Evolutionary conservation across 2,113 vertebrate species (phyloP).

Genomic region (Labeo catla): DNA sequence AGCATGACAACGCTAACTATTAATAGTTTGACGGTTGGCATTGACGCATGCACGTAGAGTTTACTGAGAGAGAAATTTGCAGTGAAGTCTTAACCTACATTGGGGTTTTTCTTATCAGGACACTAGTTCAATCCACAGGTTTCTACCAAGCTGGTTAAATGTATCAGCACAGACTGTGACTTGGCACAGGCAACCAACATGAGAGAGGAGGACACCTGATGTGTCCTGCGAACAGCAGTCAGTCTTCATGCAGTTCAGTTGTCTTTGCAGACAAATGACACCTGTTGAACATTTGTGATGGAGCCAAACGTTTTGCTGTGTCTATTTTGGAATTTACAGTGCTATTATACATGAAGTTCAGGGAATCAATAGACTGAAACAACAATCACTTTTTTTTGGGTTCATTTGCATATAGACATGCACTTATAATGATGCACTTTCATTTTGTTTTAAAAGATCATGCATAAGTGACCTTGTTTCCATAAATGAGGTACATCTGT

Average conservation of each 20-base stretch:
- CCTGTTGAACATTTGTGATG: not conserved
- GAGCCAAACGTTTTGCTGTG: not conserved
- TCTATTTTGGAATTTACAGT: not conserved
- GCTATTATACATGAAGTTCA: not conserved
- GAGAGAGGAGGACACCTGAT: not conserved
- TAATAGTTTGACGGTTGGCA: not conserved
- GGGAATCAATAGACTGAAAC: not conserved
- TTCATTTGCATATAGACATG: not conserved
- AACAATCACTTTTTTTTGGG: not conserved
- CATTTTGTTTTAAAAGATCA: not conserved
- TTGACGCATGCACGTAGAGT: not conserved
- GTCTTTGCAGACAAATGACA: not conserved
- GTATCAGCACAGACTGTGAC: constrained; percentile 16
- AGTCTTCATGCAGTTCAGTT: not conserved
- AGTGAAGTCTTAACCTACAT: constrained; percentile 23
- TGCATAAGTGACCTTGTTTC: not conserved
- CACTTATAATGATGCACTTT: not conserved
- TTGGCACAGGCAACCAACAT: not conserved
- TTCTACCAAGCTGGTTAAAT: constrained; percentile 26
- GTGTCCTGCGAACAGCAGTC: not conserved
- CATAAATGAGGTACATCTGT: not conserved
- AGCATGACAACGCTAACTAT: not conserved
- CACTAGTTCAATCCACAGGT: not conserved
- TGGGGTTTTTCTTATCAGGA: constrained; percentile 20
- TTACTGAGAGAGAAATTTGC: not conserved